A percentile compares a stretch with the other conserved stretches of the same genome.
These are phyloP conservation scores for Arion vulgaris DNA, from an alignment of 1,140 invertebrate species.

Conservation along the genomic window DNA sequence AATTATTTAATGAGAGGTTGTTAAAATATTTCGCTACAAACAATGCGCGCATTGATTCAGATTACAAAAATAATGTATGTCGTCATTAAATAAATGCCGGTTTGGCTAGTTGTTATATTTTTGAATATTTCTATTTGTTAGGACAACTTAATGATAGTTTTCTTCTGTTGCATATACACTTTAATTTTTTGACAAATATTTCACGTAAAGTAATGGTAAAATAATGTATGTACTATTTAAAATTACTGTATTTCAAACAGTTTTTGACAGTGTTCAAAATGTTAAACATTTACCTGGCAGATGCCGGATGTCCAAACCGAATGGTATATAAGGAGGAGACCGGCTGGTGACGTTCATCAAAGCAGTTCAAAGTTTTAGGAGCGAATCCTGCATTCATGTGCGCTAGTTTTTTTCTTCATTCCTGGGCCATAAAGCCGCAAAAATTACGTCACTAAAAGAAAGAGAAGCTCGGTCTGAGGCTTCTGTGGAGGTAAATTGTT, in stretches of 20 bases:
- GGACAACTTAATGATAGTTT: too few species aligned
- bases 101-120: neutral
- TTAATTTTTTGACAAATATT: too few species aligned
- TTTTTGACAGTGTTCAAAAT: too few species aligned
- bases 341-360: neutral
- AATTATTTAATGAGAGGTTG: neutral
- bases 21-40: neutral
- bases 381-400: neutral
- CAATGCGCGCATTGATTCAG: neutral
- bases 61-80: conserved; percentile 5
- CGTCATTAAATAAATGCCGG: neutral
- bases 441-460: conserved; percentile 63
- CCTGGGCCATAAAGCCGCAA: conserved; percentile 49
- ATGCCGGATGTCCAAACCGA: neutral
- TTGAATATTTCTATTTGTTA: too few species aligned
- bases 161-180: too few species aligned
- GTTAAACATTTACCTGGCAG: neutral
- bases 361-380: neutral
- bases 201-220: too few species aligned
- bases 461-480: conserved; percentile 54
- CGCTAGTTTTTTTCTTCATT: conserved; percentile 22
- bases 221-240: too few species aligned
- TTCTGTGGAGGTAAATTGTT: conserved; percentile 54
- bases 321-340: neutral
- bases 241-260: too few species aligned